phyloP scores from a whole-genome alignment of 2,797 vertebrate genomes.

The Pseudochirops corinnae region DNA sequence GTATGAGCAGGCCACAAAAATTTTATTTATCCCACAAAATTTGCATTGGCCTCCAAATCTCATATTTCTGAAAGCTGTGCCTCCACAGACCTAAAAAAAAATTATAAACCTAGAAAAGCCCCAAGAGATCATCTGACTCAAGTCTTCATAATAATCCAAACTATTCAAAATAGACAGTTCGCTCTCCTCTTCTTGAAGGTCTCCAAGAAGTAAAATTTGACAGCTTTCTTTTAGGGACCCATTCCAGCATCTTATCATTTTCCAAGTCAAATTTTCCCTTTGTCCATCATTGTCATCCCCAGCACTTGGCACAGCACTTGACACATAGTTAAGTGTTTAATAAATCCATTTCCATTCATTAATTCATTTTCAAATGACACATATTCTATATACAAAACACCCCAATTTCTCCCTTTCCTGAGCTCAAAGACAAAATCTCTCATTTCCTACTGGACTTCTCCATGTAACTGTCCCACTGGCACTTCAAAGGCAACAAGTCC shows the following conservation, averaged over 20 bases:
- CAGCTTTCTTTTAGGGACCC: not conserved
- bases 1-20: slow-evolving; percentile 49
- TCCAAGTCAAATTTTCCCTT: not conserved
- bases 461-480: not conserved
- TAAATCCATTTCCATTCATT: not conserved
- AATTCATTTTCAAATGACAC: not conserved
- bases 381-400: not conserved
- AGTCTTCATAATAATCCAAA: not conserved
- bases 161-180: not conserved
- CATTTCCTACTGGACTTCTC: not conserved
- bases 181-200: not conserved
- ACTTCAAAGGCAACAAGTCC: not conserved
- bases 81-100: not conserved
- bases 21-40: slow-evolving; percentile 4
- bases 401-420: not conserved
- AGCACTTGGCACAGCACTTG: not conserved
- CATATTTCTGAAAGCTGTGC: not conserved
- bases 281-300: not conserved
- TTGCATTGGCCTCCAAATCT: not conserved
- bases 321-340: not conserved
- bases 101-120: slow-evolving; percentile 35
- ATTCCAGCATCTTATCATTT: not conserved
- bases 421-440: not conserved
- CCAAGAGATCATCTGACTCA: slow-evolving; percentile 4
- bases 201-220: not conserved